These are phyloP conservation scores for Tribolium madens DNA, from an alignment of 1,140 invertebrate species.

Conservation along the genomic window DNA sequence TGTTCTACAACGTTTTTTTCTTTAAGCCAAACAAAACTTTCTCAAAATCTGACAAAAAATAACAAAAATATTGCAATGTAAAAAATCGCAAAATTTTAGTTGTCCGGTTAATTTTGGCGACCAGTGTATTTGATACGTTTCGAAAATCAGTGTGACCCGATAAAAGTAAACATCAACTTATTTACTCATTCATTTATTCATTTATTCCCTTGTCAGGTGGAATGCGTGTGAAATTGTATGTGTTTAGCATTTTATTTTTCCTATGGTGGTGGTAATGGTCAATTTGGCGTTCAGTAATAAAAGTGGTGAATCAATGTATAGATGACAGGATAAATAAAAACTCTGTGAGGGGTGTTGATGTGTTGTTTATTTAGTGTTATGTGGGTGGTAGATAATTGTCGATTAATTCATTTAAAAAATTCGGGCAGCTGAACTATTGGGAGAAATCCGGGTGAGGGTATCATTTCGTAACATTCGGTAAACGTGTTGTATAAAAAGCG, in stretches of 20 bases:
- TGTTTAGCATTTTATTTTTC: background rate
- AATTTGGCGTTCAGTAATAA: background rate
- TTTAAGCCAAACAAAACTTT: too few relatives aligned
- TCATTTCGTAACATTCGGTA: background rate
- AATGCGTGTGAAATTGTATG: background rate
- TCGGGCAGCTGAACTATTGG: background rate
- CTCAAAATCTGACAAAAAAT: too few relatives aligned
- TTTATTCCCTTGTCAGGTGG: background rate
- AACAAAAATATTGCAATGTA: too few relatives aligned
- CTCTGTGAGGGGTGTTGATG: background rate
- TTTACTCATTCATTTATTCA: background rate
- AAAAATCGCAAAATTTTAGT: too few relatives aligned
- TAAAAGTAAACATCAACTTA: background rate
- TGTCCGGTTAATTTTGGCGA: too few relatives aligned
- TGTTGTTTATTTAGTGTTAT: background rate
- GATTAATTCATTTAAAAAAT: background rate
- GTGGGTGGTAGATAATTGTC: background rate
- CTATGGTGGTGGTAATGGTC: background rate
- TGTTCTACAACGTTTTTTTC: too few relatives aligned
- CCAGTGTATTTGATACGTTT: too few relatives aligned
- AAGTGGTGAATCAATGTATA: too few relatives aligned
- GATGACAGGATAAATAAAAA: too few relatives aligned
- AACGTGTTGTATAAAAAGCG: slow-evolving; percentile 29
- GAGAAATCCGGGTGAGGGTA: background rate
- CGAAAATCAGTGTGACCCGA: background rate